Percentiles rank a stretch among this genome's conserved stretches.
Conservation (phyloP, 1,140 invertebrate genomes). For the Brachionus rotundiformis region DNA sequence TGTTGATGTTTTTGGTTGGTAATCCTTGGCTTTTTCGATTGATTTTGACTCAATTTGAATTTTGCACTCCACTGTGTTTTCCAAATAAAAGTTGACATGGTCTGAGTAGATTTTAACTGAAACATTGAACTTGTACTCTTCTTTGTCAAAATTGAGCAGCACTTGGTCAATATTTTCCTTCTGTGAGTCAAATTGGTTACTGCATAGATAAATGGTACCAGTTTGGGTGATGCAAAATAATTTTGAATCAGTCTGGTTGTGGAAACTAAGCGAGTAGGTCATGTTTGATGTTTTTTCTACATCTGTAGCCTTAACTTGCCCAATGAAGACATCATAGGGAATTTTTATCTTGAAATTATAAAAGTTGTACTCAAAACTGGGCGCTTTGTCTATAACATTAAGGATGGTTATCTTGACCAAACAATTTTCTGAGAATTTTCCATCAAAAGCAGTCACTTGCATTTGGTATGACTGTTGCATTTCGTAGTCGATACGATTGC, state of each 20-base stretch:
- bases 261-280: background rate
- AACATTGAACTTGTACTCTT: constrained; percentile 46
- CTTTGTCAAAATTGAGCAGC: background rate
- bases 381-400: constrained; percentile 28
- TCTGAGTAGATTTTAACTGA: constrained; percentile 1
- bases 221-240: constrained; percentile 42
- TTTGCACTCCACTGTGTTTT: constrained; percentile 6
- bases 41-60: constrained; percentile 32
- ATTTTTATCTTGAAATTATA: constrained; percentile 48
- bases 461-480: background rate
- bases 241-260: background rate
- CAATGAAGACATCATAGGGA: constrained; percentile 41
- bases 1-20: background rate
- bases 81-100: background rate
- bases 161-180: background rate
- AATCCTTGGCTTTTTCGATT: background rate
- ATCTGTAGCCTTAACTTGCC: constrained; percentile 19
- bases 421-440: background rate
- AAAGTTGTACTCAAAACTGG: constrained; percentile 38
- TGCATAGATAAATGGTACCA: constrained; percentile 28
- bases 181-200: background rate
- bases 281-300: constrained; percentile 18
- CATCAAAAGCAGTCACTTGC: background rate
- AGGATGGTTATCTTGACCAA: constrained; percentile 1
- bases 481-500: constrained; percentile 35